phyloP scores from a whole-genome alignment of 2,113 vertebrate species.

The Nerophis lumbriciformis region DNA sequence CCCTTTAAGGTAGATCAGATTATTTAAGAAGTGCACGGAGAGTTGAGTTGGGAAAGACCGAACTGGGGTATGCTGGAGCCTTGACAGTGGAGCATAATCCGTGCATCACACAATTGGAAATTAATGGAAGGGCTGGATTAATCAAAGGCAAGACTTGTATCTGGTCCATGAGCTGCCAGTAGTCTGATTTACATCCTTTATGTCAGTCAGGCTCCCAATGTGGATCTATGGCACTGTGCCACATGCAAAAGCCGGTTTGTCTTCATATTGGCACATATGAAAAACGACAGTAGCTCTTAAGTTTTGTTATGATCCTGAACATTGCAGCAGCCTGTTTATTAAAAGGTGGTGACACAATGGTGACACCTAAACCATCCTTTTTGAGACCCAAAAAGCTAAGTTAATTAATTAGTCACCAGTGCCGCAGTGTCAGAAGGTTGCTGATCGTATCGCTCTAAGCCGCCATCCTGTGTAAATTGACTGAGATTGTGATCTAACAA shows the following conservation, averaged over 20 bases:
- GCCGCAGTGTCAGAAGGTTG: constrained; percentile 59
- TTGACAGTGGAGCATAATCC: too few relatives aligned
- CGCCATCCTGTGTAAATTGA: constrained; percentile 69
- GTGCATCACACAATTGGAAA: too few relatives aligned
- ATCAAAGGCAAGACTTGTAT: too few relatives aligned
- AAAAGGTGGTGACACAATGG: constrained; percentile 55
- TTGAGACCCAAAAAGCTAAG: constrained; percentile 43
- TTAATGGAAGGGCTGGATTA: too few relatives aligned
- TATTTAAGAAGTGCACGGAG: too few relatives aligned
- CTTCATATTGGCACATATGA: constrained; percentile 36
- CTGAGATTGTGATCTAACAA: constrained; percentile 69
- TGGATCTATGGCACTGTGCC: constrained; percentile 34
- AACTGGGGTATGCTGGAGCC: too few relatives aligned
- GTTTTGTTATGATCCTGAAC: constrained; percentile 19
- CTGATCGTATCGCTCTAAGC: constrained; percentile 67
- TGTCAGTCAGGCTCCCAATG: constrained; percentile 41
- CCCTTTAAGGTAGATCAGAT: too few relatives aligned
- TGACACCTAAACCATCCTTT: constrained; percentile 56
- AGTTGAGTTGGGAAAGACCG: too few relatives aligned
- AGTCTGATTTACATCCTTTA: constrained; percentile 36
- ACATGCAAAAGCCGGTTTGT: constrained; percentile 34
- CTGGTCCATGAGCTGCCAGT: not conserved
- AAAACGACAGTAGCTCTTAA: not conserved
- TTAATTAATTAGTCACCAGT: constrained; percentile 64
- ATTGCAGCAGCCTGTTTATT: constrained; percentile 39